Conservation (phyloP, 2,797 vertebrate genomes). For the Nannoperca obscura region DNA sequence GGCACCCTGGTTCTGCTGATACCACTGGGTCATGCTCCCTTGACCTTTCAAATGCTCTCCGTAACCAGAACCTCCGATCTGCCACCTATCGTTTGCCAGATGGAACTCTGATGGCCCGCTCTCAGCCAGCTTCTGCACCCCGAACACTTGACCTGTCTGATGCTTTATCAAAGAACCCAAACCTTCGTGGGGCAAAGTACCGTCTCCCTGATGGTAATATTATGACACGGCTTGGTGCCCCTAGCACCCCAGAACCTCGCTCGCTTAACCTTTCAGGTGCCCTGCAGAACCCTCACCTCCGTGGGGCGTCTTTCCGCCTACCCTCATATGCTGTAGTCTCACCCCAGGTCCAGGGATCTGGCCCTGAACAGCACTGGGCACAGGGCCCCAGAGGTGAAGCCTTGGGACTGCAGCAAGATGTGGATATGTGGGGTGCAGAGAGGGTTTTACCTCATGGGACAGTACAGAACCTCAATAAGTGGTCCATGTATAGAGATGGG, state of each 20-base stretch:
- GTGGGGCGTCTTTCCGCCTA: slow-evolving; percentile 81
- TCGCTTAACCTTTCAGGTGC: slow-evolving; percentile 75
- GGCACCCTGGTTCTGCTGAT: slow-evolving; percentile 54
- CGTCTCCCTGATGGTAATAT: slow-evolving; percentile 73
- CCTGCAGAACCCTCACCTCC: slow-evolving; percentile 78
- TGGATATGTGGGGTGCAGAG: slow-evolving; percentile 85
- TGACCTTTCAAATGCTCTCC: slow-evolving; percentile 76
- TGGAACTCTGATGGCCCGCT: slow-evolving; percentile 65
- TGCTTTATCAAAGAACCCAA: slow-evolving; percentile 77
- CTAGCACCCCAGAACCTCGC: slow-evolving; percentile 64
- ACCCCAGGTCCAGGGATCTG: slow-evolving; percentile 89
- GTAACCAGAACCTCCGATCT: slow-evolving; percentile 72
- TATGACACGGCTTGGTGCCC: slow-evolving; percentile 70
- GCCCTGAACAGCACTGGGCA: slow-evolving; percentile 86
- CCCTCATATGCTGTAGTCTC: slow-evolving; percentile 91
- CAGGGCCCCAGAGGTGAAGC: slow-evolving; percentile 75
- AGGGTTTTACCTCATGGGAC: slow-evolving; percentile 85
- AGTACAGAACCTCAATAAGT: slow-evolving; percentile 83
- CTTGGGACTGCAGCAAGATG: slow-evolving; percentile 73
- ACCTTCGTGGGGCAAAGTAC: slow-evolving; percentile 75
- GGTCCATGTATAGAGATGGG: slow-evolving; percentile 85
- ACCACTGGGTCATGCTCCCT: slow-evolving; percentile 52
- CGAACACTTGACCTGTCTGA: slow-evolving; percentile 73
- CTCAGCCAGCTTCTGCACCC: slow-evolving; percentile 51
- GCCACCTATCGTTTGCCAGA: slow-evolving; percentile 76